phyloP scores from a whole-genome alignment of 2,888 invertebrate genomes.

The Xestobium rufovillosum region DNA sequence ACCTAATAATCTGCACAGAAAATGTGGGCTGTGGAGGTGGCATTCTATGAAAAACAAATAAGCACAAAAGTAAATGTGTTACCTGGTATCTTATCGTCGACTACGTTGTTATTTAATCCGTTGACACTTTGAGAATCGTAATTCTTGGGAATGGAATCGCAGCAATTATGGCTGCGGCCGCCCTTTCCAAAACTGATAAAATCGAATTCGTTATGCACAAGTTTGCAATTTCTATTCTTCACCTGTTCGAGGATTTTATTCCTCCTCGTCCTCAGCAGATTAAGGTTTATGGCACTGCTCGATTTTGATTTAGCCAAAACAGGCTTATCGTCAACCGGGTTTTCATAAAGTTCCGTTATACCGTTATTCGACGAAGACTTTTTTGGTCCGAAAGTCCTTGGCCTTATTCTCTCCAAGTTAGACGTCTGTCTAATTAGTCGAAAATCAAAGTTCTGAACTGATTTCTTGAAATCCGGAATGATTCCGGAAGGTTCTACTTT shows the following conservation, averaged over 20 bases:
- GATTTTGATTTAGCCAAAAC: slow-evolving; percentile 41
- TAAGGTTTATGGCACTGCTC: slow-evolving; percentile 43
- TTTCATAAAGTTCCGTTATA: slow-evolving; percentile 25
- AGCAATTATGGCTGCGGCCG: no score
- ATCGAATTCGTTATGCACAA: slow-evolving; percentile 39
- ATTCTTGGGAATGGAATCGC: no score
- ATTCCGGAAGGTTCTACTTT: slow-evolving; percentile 16
- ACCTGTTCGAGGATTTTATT: slow-evolving; percentile 36
- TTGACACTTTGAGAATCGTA: no score
- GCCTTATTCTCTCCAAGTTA: slow-evolving; percentile 40
- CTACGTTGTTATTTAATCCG: no score
- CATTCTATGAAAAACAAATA: no score
- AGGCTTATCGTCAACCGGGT: slow-evolving; percentile 28
- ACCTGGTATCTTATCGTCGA: no score
- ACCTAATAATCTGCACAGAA: no score
- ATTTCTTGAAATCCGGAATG: slow-evolving; percentile 29
- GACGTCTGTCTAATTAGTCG: slow-evolving; percentile 39
- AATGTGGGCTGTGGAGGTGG: no score
- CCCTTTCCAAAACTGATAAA: slow-evolving; percentile 40
- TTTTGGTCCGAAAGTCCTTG: slow-evolving; percentile 30
- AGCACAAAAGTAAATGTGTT: no score
- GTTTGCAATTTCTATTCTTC: slow-evolving; percentile 32
- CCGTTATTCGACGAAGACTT: slow-evolving; percentile 29
- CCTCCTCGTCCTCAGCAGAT: slow-evolving; percentile 36
- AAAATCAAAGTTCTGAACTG: slow-evolving; percentile 33